A percentile compares a stretch with the other conserved stretches of the same genome.
These are phyloP conservation scores for Trichogramma dendrolimi DNA, from an alignment of 2,888 invertebrate species.

Conservation along the genomic window DNA sequence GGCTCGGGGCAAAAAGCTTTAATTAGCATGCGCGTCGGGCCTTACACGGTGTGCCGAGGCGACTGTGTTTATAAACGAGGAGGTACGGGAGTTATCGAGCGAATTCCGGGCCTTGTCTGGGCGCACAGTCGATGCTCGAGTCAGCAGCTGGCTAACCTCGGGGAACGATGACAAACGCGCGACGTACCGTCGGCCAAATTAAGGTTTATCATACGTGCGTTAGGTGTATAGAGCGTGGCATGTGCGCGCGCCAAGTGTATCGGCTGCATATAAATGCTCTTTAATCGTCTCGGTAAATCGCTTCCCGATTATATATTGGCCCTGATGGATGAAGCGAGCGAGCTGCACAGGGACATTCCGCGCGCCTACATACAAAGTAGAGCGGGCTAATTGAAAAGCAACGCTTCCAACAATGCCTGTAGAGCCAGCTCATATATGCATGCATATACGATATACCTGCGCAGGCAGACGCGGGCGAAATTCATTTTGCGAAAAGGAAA, in stretches of 20 bases:
- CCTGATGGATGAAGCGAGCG: neutral
- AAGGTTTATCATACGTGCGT: neutral
- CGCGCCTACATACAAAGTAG: neutral
- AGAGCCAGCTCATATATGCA: too few relatives aligned
- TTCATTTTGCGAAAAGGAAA: too few relatives aligned
- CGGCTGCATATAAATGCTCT: neutral
- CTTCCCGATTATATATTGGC: neutral
- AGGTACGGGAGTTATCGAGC: neutral
- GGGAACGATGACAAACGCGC: slow-evolving; percentile 16
- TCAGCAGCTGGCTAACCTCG: slow-evolving; percentile 3
- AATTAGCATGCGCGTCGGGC: neutral
- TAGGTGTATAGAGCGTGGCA: neutral
- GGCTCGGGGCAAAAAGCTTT: too few relatives aligned
- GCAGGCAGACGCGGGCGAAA: too few relatives aligned
- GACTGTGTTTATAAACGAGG: neutral
- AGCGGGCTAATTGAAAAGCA: slow-evolving; percentile 14
- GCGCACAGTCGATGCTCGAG: slow-evolving; percentile 2
- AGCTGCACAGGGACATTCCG: neutral
- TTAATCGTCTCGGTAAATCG: neutral
- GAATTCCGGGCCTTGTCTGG: neutral
- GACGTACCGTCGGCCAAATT: neutral
- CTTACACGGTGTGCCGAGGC: slow-evolving; percentile 15
- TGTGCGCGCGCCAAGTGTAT: neutral
- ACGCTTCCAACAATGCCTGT: too few relatives aligned
- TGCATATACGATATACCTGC: too few relatives aligned